Percentiles rank a stretch among this genome's conserved stretches.
Evolutionary conservation across 2,113 vertebrate species (phyloP).

Genomic region (Ictalurus punctatus): DNA sequence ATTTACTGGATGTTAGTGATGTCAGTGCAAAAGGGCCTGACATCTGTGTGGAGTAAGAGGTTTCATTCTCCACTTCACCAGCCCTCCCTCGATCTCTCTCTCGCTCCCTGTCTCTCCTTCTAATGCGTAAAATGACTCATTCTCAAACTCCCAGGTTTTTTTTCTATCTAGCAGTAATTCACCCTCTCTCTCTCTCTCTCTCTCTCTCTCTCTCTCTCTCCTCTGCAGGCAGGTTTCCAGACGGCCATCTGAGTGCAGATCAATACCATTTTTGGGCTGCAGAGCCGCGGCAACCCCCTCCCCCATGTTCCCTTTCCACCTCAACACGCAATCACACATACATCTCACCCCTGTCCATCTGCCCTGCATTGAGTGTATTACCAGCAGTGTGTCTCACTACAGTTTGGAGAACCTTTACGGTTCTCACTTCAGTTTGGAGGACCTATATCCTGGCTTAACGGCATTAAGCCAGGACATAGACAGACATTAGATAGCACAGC

Average conservation of each 20-base stretch:
- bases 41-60: conserved; percentile 34
- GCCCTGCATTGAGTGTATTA: conserved; percentile 69
- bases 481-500: conserved; percentile 64
- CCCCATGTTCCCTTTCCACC: conserved; percentile 24
- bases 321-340: conserved; percentile 11
- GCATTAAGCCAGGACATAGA: conserved; percentile 51
- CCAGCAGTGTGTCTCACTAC: conserved; percentile 63
- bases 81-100: not conserved
- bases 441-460: not conserved
- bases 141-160: not conserved
- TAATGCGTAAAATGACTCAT: conserved; percentile 23
- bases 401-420: conserved; percentile 41
- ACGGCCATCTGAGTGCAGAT: conserved; percentile 65
- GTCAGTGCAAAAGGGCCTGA: conserved; percentile 26
- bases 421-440: conserved; percentile 32
- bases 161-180: conserved; percentile 11
- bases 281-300: conserved; percentile 60
- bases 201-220: conserved; percentile 10
- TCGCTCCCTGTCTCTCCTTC: not conserved
- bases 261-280: conserved; percentile 75
- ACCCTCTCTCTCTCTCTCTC: conserved; percentile 11
- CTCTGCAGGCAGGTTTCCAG: conserved; percentile 64
- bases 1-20: conserved; percentile 19
- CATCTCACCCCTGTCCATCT: conserved; percentile 45
- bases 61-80: conserved; percentile 36